Base-by-base conservation (phyloP, 2,888 invertebrate species). In the Antitype chi region DNA sequence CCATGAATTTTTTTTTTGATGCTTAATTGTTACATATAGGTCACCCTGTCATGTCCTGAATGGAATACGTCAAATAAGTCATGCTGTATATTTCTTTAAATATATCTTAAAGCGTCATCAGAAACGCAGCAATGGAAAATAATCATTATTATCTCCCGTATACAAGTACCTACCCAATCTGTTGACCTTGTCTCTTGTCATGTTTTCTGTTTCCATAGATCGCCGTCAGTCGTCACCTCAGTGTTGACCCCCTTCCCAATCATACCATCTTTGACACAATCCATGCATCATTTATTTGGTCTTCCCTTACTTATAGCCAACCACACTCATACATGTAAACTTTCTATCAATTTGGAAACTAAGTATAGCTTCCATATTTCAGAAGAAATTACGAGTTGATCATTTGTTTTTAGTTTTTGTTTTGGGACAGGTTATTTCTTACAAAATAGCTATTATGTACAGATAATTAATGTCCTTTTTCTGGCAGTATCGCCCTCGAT, bases 401-500 rank as follows among this genome's bases (percentile, higher is more conserved):
- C 4, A 9, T 53, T 23, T 20, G 0, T 1, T 52, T 52, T 52
- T 52, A 8, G 20, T 23, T 9, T 23, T 53, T 53, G 3, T 53
- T 20, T 53, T 53, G 52, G 9, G 8, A 53, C 9, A 53, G 52
- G 23, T 53, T 53, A n/a, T 53, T 53, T 53, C 9, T 23, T 53
- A 53, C 23, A 53, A 11, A 43, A 43, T 43, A 43, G 43, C 43
- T 43, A 43, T 43, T 11, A 47, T 47, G 43, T 47, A 47, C 43
- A 11, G 43, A 47, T 11, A 47, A 13, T 11, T 47, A 47, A 13
- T 47, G 0, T 25, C 9, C 9, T 80, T 57, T 32, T 20, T 11
- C 49, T 28, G 53, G 15, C 52, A 62, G n/a, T 17, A 28, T 64
- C 23, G 43, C 53, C 43, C 32, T 73, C 23, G 8, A 84, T 23